phyloP scores from a whole-genome alignment of 2,113 vertebrate genomes.

The Asarcornis scutulata region DNA sequence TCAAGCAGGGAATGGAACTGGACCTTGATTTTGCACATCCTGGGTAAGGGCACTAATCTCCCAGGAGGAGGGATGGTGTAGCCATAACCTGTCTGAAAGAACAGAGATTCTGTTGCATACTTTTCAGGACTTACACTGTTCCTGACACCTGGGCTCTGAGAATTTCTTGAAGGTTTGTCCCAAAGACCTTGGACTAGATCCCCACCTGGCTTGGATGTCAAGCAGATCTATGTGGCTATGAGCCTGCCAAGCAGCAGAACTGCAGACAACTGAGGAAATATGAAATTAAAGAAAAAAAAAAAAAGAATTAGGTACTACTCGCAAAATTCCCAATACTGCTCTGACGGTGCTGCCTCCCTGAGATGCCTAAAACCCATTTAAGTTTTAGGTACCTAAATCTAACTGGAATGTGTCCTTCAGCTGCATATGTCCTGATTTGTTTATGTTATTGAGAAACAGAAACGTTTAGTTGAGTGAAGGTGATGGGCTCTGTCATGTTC shows the following conservation, averaged over 20 bases:
- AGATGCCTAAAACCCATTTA: background rate
- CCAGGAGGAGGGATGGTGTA: rapidly evolving
- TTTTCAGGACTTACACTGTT: background rate
- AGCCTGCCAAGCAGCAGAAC: background rate
- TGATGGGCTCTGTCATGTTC: conserved; percentile 16
- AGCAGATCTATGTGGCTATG: background rate
- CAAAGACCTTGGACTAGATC: background rate
- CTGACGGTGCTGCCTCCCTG: background rate
- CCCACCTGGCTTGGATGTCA: background rate
- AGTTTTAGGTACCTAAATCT: background rate
- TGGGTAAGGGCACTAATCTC: background rate
- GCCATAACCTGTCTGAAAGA: background rate
- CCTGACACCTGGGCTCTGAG: background rate
- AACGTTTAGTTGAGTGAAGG: background rate
- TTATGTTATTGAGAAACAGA: background rate
- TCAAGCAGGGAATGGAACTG: background rate
- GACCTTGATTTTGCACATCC: background rate
- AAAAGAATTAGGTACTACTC: background rate
- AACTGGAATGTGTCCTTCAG: background rate
- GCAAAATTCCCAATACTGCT: background rate
- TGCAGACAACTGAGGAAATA: background rate
- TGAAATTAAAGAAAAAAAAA: background rate
- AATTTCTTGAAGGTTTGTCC: background rate
- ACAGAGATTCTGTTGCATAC: background rate
- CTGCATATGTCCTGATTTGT: background rate